Evolutionary conservation across 2,797 vertebrate genomes (phyloP).

Genomic region (Acanthopagrus latus): DNA sequence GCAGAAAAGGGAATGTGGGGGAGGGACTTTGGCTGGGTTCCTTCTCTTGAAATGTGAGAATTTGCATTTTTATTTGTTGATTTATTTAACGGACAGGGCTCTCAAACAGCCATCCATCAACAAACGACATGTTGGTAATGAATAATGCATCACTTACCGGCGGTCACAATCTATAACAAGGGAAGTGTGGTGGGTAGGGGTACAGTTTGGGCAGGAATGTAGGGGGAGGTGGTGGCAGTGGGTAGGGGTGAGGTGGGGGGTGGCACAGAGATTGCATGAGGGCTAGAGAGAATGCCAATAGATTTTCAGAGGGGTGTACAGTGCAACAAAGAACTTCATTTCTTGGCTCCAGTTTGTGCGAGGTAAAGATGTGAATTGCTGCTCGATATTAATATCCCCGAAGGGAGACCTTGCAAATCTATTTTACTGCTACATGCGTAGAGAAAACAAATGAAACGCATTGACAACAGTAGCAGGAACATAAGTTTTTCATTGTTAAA

Average conservation of each 20-base stretch:
- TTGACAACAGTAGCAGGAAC: constrained; percentile 11
- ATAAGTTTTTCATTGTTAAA: constrained; percentile 19
- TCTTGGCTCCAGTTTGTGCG: constrained; percentile 81
- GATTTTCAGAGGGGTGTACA: constrained; percentile 80
- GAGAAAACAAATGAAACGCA: constrained; percentile 28
- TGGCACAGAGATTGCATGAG: constrained; percentile 51
- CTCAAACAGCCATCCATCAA: constrained; percentile 99
- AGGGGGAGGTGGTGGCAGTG: constrained; percentile 17
- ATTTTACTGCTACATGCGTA: constrained; percentile 55
- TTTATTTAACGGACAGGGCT: constrained; percentile 99
- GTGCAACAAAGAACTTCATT: constrained; percentile 88
- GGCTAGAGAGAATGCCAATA: constrained; percentile 65
- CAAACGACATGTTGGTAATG: constrained; percentile 95
- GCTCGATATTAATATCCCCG: constrained; percentile 92
- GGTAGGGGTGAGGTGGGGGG: constrained; percentile 2
- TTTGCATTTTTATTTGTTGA: constrained; percentile 99
- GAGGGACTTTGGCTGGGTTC: constrained; percentile 83
- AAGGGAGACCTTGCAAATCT: constrained; percentile 68
- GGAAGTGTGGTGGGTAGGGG: constrained; percentile 75
- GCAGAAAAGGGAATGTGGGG: constrained; percentile 69
- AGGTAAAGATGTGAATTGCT: constrained; percentile 91
- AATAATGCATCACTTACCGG: constrained; percentile 99
- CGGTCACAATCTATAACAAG: constrained; percentile 97
- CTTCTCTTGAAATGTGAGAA: constrained; percentile 95
- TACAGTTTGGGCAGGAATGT: constrained; percentile 78